These are phyloP conservation scores for Orthosia gothica DNA, from an alignment of 2,888 invertebrate species.

Conservation along the genomic window DNA sequence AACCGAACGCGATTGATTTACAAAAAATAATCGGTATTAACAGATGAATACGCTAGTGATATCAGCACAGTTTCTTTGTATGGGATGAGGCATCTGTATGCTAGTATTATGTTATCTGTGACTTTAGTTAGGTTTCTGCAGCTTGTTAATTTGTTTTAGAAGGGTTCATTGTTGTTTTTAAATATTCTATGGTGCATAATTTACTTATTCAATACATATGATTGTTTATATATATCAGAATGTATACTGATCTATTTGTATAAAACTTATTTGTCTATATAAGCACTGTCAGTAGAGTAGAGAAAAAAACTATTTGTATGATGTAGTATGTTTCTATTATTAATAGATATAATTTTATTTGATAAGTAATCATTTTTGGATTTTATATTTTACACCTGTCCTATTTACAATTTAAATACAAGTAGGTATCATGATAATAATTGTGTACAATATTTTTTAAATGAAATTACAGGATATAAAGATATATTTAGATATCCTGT, in stretches of 20 bases:
- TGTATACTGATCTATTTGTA: not conserved
- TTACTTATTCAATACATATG: not conserved
- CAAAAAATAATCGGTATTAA: too few species aligned
- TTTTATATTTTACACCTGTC: conserved; percentile 42
- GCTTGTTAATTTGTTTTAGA: conserved; percentile 40
- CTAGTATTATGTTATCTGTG: too few species aligned
- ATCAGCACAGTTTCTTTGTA: too few species aligned
- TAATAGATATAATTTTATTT: conserved; percentile 18
- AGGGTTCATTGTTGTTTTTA: conserved; percentile 8
- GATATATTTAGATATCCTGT: conserved; percentile 51
- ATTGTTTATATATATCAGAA: conserved; percentile 20
- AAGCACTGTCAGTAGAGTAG: conserved; percentile 30
- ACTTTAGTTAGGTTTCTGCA: conserved; percentile 6
- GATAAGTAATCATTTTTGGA: conserved; percentile 15
- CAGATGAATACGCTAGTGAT: too few species aligned
- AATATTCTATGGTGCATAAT: conserved; percentile 37
- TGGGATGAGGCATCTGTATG: too few species aligned
- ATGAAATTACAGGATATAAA: conserved; percentile 44
- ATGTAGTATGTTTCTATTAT: conserved; percentile 22
- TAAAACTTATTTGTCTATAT: conserved; percentile 11
- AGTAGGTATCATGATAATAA: conserved; percentile 51
- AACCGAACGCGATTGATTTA: too few species aligned
- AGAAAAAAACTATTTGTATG: conserved; percentile 20
- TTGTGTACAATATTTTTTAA: conserved; percentile 92
- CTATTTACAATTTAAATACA: conserved; percentile 58